Percentiles rank a stretch among this genome's conserved stretches.
Evolutionary conservation across 2,113 vertebrate species (phyloP).

Genomic region (Erythrolamprus reginae): DNA sequence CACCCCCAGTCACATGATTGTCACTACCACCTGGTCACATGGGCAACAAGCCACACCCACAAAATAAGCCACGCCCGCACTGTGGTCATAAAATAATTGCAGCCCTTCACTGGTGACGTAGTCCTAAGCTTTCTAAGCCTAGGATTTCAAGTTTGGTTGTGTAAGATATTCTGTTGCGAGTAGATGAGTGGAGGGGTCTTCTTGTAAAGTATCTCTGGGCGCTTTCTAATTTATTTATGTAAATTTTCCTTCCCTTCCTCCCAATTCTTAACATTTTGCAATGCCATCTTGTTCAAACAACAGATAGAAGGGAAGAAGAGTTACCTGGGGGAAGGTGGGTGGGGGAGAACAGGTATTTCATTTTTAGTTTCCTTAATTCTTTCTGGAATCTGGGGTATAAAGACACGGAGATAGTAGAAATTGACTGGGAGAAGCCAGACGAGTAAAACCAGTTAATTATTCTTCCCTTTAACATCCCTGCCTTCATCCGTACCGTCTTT

Average conservation of each 20-base stretch:
- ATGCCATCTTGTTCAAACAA: background rate
- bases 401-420: constrained; percentile 24
- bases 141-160: too few species aligned
- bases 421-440: background rate
- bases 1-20: too few species aligned
- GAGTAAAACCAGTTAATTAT: constrained; percentile 35
- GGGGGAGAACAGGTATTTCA: accelerated
- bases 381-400: background rate
- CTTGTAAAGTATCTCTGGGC: too few species aligned
- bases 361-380: background rate
- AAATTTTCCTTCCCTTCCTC: constrained; percentile 14
- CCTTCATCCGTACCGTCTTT: background rate
- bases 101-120: too few species aligned
- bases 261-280: background rate
- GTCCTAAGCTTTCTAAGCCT: too few species aligned
- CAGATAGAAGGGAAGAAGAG: background rate
- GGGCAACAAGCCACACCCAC: too few species aligned
- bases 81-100: too few species aligned
- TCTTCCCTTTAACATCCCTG: background rate
- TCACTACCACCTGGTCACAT: too few species aligned
- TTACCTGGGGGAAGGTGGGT: background rate
- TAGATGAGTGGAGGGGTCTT: too few species aligned
- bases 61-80: too few species aligned
- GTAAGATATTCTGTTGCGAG: too few species aligned
- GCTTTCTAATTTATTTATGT: too few species aligned